Conservation (phyloP, 2,113 vertebrate genomes). For the Laticauda laticaudata region DNA sequence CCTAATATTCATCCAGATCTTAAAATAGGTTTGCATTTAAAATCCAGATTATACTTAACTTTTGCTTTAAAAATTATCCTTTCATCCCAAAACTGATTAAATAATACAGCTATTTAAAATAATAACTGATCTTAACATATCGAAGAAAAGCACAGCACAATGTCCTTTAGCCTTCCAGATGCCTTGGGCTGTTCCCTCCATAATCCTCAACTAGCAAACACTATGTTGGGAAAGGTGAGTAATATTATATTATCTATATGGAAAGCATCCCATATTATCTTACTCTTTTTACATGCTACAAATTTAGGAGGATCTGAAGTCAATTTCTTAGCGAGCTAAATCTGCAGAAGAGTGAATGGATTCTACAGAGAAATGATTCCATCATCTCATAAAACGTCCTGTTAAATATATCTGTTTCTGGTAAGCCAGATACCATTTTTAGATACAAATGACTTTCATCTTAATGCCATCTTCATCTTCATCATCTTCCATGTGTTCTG, state of each 20-base stretch:
- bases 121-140: constrained; percentile 19
- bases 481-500: constrained; percentile 6
- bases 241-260: constrained; percentile 22
- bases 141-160: constrained; percentile 26
- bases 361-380: constrained; percentile 54
- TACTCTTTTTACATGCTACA: constrained; percentile 41
- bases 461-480: constrained; percentile 40
- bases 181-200: background rate
- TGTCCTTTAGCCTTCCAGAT: background rate
- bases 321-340: constrained; percentile 54
- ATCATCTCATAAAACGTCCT: constrained; percentile 48
- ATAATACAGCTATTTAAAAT: background rate
- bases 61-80: background rate
- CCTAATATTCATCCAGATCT: background rate
- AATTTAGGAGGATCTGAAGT: constrained; percentile 64
- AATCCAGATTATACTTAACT: background rate
- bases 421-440: constrained; percentile 52
- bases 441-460: constrained; percentile 55
- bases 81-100: constrained; percentile 10
- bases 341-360: constrained; percentile 22
- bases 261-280: constrained; percentile 47
- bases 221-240: background rate
- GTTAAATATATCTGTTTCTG: constrained; percentile 56
- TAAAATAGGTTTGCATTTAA: background rate
- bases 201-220: background rate